These are phyloP conservation scores for Sesamia inferens DNA, from an alignment of 2,888 invertebrate genomes.

Conservation along the genomic window DNA sequence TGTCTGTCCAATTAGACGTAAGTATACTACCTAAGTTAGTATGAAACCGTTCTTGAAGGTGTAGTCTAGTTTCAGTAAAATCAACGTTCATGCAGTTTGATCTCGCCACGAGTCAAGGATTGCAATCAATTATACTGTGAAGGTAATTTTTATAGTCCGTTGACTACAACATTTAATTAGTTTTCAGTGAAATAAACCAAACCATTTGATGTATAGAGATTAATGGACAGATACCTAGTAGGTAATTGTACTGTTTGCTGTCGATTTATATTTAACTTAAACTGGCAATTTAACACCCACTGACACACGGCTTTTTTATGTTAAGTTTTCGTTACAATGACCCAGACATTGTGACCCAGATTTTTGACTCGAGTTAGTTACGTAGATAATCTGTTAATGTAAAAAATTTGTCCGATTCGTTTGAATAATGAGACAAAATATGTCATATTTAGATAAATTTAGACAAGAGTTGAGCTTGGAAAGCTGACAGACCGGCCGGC, in stretches of 20 bases:
- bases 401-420: too few relatives aligned
- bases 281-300: background rate
- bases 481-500: too few relatives aligned
- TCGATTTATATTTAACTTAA: conserved; percentile 8
- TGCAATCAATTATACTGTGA: conserved; percentile 43
- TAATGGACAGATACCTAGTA: conserved; percentile 10
- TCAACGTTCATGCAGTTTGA: conserved; percentile 1
- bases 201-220: conserved; percentile 24
- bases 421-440: too few relatives aligned
- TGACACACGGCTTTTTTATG: background rate
- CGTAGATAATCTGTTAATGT: too few relatives aligned
- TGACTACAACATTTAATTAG: conserved; percentile 43
- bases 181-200: conserved; percentile 41
- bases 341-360: too few relatives aligned
- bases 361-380: too few relatives aligned
- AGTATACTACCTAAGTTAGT: background rate
- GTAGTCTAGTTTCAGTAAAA: background rate
- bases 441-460: too few relatives aligned
- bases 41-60: background rate
- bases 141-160: conserved; percentile 37
- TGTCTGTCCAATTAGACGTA: background rate
- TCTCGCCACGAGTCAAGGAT: conserved; percentile 14
- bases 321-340: too few relatives aligned
- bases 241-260: conserved; percentile 5
- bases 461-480: too few relatives aligned